These are phyloP conservation scores for Echinometra lucunter DNA, from an alignment of 53 echinoderm and acorn worm species.

Conservation along the genomic window DNA sequence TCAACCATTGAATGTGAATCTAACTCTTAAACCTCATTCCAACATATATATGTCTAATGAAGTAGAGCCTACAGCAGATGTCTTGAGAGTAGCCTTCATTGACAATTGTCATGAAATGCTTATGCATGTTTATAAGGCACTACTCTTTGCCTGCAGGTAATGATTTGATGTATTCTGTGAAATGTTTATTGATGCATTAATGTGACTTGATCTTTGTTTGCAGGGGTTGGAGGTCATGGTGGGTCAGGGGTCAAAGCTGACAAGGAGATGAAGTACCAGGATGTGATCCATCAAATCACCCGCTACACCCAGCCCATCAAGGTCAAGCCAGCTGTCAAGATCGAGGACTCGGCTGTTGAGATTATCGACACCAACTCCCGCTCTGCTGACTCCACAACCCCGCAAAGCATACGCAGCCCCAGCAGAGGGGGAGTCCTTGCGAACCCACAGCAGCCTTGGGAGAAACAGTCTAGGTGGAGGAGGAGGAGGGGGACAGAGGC, in stretches of 20 bases:
- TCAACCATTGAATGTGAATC: too few relatives aligned
- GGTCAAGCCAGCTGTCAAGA: slow-evolving; percentile 70
- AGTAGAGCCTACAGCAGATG: too few relatives aligned
- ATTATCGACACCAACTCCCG: slow-evolving; percentile 32
- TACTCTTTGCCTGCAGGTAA: too few relatives aligned
- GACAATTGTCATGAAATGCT: too few relatives aligned
- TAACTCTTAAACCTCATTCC: too few relatives aligned
- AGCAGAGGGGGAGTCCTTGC: slow-evolving; percentile 34
- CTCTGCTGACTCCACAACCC: slow-evolving; percentile 36
- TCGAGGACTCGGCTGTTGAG: slow-evolving; percentile 14
- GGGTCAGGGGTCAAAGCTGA: slow-evolving; percentile 86
- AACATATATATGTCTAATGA: too few relatives aligned
- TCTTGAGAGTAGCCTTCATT: too few relatives aligned
- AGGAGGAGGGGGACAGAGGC: slow-evolving; percentile 36
- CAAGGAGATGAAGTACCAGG: slow-evolving; percentile 79
- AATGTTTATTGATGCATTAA: too few relatives aligned
- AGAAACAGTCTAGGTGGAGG: slow-evolving; percentile 13
- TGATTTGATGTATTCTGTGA: too few relatives aligned
- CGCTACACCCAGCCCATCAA: slow-evolving; percentile 75
- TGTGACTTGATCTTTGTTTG: background rate
- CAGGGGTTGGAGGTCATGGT: slow-evolving; percentile 90
- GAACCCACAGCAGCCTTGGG: slow-evolving; percentile 47
- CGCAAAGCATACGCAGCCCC: slow-evolving; percentile 18
- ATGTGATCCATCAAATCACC: slow-evolving; percentile 75
- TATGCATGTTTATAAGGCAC: too few relatives aligned